Base-by-base conservation (phyloP, 2,113 vertebrate species). In the Neotoma lepida region DNA sequence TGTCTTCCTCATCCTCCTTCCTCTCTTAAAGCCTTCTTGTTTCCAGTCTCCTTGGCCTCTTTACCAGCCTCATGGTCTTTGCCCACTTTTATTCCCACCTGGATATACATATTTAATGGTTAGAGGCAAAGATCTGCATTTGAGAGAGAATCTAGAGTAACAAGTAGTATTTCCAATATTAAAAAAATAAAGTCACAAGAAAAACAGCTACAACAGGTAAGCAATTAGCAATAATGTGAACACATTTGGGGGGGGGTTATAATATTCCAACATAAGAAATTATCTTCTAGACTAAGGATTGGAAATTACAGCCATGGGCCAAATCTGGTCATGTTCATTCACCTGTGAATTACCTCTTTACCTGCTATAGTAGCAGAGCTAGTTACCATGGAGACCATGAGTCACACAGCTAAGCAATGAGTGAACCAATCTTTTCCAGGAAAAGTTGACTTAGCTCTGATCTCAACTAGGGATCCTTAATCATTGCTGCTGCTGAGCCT, bases 201-300 rank as follows among this genome's bases (percentile, higher is more conserved):
- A 49, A 96, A 95, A 92, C 44, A 22, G 68, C 89, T 90, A 94
- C 86, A 96, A 88, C 9, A 80, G 26, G 15, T 89, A 51, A 30
- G 84, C 41, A 8, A 0, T 93, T 97, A 96, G 54, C 39, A 92
- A 86, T 74, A 7, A 96, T 1, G 8, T 87, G 89, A 82, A 73
- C 35, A 87, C 14, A 91, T 96, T 96, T 97, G 74, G 94, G 6
- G 89, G 88, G n/a, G 9, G 80, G 2, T 54, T 92, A 64, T 46
- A 49, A 54, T 77, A 90, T 93, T 58, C 91, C 90, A 86, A 81
- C 39, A 70, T 76, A 92, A 80, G 41, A 94, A 88, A 80, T 74
- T 76, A 73, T 80, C n/a, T 94, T 94, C 56, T 70, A 78, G 44
- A 88, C 18, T 13, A 86, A 35, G 4, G 41, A 49, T 46, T 86